Conservation (phyloP, 2,888 invertebrate species). For the Saturnia japonica region DNA sequence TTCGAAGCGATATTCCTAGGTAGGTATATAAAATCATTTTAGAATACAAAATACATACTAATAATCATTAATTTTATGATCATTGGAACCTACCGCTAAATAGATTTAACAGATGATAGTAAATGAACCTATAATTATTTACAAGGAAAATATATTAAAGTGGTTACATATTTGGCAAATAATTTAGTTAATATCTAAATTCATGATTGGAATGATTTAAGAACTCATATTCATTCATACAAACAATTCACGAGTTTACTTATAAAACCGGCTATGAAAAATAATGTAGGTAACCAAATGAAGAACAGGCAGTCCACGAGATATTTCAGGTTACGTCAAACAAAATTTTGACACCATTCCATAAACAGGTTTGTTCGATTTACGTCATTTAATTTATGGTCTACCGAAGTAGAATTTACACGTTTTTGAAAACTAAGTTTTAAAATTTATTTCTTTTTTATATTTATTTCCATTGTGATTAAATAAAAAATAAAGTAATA, state of each 20-base stretch:
- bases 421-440: no score
- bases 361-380: no score
- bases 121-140: slow-evolving; percentile 61
- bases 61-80: slow-evolving; percentile 23
- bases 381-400: no score
- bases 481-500: no score
- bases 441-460: no score
- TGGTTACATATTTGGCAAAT: slow-evolving; percentile 74
- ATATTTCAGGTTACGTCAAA: no score
- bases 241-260: not conserved
- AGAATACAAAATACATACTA: not conserved
- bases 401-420: no score
- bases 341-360: no score
- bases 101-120: slow-evolving; percentile 44
- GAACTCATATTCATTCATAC: slow-evolving; percentile 23
- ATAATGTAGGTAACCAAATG: no score
- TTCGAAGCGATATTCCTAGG: slow-evolving; percentile 42
- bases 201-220: slow-evolving; percentile 45
- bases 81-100: slow-evolving; percentile 36
- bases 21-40: slow-evolving; percentile 27
- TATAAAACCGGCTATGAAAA: no score
- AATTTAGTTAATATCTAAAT: slow-evolving; percentile 55
- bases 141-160: slow-evolving; percentile 57
- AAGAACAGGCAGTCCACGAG: no score
- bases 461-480: no score